Percentiles rank a stretch among this genome's conserved stretches.
Conservation (phyloP, 2,797 vertebrate species). For the Periparus ater region DNA sequence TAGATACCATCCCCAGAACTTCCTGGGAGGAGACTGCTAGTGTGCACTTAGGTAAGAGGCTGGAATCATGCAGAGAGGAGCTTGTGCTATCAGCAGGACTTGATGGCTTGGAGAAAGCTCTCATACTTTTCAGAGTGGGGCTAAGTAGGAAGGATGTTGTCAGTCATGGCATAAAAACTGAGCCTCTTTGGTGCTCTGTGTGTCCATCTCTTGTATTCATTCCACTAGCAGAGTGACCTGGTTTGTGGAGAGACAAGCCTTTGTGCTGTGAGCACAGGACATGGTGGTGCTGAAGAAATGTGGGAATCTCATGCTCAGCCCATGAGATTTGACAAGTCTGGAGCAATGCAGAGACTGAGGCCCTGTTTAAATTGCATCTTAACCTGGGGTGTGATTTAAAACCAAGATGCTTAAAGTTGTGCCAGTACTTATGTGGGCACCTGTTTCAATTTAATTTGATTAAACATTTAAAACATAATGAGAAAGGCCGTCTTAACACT, state of each 20-base stretch:
- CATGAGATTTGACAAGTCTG: not conserved
- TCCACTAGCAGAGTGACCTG: not conserved
- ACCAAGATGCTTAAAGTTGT: slow-evolving; percentile 51
- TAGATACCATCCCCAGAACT: not conserved
- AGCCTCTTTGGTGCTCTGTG: not conserved
- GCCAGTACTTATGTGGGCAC: slow-evolving; percentile 39
- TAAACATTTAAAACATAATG: slow-evolving; percentile 41
- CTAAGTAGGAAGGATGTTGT: not conserved
- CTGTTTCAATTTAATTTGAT: slow-evolving; percentile 53
- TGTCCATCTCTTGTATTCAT: not conserved
- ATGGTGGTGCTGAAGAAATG: not conserved
- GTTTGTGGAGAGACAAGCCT: not conserved
- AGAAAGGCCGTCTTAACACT: not conserved
- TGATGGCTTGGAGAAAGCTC: not conserved
- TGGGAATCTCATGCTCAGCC: not conserved
- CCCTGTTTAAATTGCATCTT: slow-evolving; percentile 40
- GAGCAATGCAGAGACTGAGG: not conserved
- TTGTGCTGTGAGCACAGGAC: not conserved
- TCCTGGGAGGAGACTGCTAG: slow-evolving; percentile 20
- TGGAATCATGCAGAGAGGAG: not conserved
- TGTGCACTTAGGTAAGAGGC: not conserved
- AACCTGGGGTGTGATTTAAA: slow-evolving; percentile 45
- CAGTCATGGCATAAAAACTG: not conserved
- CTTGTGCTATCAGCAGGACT: not conserved
- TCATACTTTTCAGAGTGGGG: not conserved